These are phyloP conservation scores for Paguma larvata DNA, from an alignment of 2,797 vertebrate genomes.

Conservation along the genomic window DNA sequence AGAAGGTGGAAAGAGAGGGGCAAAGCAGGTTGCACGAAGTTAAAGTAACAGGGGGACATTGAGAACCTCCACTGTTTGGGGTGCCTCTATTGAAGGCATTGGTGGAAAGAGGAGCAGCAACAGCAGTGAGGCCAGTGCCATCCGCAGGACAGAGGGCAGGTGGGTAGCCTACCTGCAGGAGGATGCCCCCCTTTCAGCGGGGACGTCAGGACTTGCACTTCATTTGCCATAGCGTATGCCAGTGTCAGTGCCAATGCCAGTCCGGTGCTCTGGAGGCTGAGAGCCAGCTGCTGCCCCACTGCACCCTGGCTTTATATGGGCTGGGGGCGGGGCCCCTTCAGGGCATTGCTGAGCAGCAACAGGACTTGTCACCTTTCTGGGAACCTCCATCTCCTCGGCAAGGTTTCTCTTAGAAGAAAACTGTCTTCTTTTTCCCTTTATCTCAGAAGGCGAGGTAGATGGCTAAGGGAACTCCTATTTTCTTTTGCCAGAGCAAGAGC, in stretches of 20 bases:
- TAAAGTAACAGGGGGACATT: neutral
- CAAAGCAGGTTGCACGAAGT: neutral
- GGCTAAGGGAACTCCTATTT: neutral
- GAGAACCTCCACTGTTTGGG: neutral
- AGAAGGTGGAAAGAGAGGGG: neutral
- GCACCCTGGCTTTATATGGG: constrained; percentile 79
- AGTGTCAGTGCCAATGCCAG: constrained; percentile 46
- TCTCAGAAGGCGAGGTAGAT: neutral
- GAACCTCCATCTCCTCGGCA: constrained; percentile 27
- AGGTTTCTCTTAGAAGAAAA: constrained; percentile 9
- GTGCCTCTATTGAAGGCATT: neutral
- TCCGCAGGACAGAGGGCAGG: neutral
- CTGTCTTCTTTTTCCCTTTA: neutral
- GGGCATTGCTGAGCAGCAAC: constrained; percentile 82
- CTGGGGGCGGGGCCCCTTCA: constrained; percentile 78
- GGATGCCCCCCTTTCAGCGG: constrained; percentile 75
- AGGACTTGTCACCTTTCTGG: constrained; percentile 43
- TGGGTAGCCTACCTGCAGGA: constrained; percentile 87
- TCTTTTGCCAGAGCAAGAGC: neutral
- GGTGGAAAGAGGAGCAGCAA: neutral
- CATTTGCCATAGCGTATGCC: constrained; percentile 77
- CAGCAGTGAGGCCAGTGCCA: neutral
- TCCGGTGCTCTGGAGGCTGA: constrained; percentile 56
- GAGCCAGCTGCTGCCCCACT: constrained; percentile 62
- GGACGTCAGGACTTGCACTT: constrained; percentile 34